Base-by-base conservation (phyloP, 1,140 invertebrate genomes). In the Saxidomus purpurata region DNA sequence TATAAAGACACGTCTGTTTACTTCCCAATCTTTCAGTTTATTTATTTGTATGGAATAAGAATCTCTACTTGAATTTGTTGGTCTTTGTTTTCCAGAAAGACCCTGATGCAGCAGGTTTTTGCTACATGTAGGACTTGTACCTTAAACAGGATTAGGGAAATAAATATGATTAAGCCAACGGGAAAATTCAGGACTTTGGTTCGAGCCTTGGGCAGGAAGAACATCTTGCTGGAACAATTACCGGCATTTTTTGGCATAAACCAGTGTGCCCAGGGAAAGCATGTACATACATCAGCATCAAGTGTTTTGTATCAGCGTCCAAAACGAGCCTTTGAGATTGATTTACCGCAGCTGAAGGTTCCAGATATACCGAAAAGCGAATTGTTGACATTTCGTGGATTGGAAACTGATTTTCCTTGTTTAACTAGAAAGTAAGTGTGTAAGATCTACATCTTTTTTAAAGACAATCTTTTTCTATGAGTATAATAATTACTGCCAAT, bases 331-430 rank as follows among this genome's bases (percentile, higher is more conserved):
- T 34, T 77, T 25, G 84, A 77, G 25, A 52, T 77, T 17, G 84
- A 86, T 43, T 71, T 90, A 28, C 89, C 89, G 25, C 91, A 93
- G 80, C 61, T 92, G 19, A 63, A 90, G 25, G 86, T 91, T 28
- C 92, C 91, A 17, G 81, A 85, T 17, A 47, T 89, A 2, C 88
- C 77, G 8, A 74, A 67, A 31, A 11, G 59, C 11, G 84, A 82
- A 0, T 71, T 85, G 25, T 28, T 84, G 3, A 47, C 31, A 47
- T 61, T 95, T 93, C 52, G 90, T 80, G 94, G 94, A 43, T 77
- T 95, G 86, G 91, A 92, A 9, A 94, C 93, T 34, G 92, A 92
- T 47, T 95, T 95, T 77, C 94, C 94, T 1, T 95, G 94, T 76
- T 59, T 95, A 28, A 90, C 92, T 38, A 93, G 92, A 93, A 93